Base-by-base conservation (phyloP, 1,140 invertebrate genomes). In the Dolichoris vasculosae region DNA sequence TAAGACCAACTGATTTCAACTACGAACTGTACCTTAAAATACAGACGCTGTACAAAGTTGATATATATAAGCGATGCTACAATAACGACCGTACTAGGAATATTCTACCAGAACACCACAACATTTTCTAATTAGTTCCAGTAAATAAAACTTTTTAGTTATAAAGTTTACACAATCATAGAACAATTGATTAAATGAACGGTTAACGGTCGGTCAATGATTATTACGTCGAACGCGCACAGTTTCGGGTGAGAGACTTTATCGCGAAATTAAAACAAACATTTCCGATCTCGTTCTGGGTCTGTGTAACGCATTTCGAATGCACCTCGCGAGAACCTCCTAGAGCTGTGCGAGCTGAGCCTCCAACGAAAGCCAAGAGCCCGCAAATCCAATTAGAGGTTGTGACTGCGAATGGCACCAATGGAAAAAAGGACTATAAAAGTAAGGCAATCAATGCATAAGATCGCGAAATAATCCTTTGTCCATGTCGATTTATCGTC, bases 391-490 rank as follows among this genome's bases (percentile, higher is more conserved):
- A 51, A 51, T 51, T 51, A 51, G 48, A 2, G 1, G 48, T 17
- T 9, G 48, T 51, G 15, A 51, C 48, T 17, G 48, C 15, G 48
- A 30, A 71, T 6, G 67, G 23, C 38, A 43, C n/a, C n/a, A n/a
- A n/a, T n/a, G n/a, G n/a, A 46, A n/a, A 75, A 8, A 75, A 23
- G n/a, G 32, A 23, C 3, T 8, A n/a, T 2, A 46, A n/a, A 51
- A 15, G 46, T 23, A 0, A 26, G 11, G 46, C 30, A 17, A 35
- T 48, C 43, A 43, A 76, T 46, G 3, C 46, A 38, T 38, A 35
- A 55, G 15, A 35, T 78, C 76, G 76, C 32, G 13, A 23, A 79
- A n/a, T 26, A 63, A 40, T 79, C 51, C 76, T 79, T 63, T 79
- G 35, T 79, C 76, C 51, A 23, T 46, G 30, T 26, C 30, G 32